Base-by-base conservation (phyloP, 2,888 invertebrate species). In the Oscheius onirici region DNA sequence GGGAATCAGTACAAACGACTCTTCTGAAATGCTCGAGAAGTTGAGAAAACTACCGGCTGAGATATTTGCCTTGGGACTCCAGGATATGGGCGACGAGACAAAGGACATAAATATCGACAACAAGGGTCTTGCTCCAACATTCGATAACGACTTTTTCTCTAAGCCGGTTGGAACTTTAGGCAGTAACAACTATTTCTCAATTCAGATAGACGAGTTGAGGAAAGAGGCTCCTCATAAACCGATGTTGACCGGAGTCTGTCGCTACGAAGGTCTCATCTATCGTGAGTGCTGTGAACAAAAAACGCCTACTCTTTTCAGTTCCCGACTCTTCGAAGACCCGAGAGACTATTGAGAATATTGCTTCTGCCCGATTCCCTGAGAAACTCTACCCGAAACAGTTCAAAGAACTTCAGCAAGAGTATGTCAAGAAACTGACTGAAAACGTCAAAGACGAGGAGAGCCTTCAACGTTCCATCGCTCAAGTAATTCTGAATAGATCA, bases 171-270 rank as follows among this genome's bases (percentile, higher is more conserved):
- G 61, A 34, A n/a, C n/a, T n/a, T n/a, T n/a, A n/a, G n/a, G n/a
- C n/a, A n/a, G n/a, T n/a, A n/a, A n/a, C n/a, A n/a, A n/a, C n/a
- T 34, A 34, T 6, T 34, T 3, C 8, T 34, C 8, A 34, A 34
- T 34, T 34, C 26, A 70, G 66, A 24, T 55, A 6, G 34, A 41
- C 40, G 66, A 71, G 43, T 51, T 79, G 13, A 55, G 75, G 24
- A 75, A 74, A 40, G 79, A 79, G 40, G 55, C 77, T 10, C 75
- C 77, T 15, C 65, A 61, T 13, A 81, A 81, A 46, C 77, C 77
- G 54, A 61, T 77, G 52, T 52, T 79, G 10, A 69, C 74, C 1
- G 78, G 75, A 41, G 75, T 73, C 49, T 71, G 75, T 0, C 63
- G 66, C 8, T 74, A 76, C 1, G 81, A 81, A 69, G 77, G 76